These are phyloP conservation scores for Synchiropus splendidus DNA, from an alignment of 2,113 vertebrate genomes.

Conservation along the genomic window DNA sequence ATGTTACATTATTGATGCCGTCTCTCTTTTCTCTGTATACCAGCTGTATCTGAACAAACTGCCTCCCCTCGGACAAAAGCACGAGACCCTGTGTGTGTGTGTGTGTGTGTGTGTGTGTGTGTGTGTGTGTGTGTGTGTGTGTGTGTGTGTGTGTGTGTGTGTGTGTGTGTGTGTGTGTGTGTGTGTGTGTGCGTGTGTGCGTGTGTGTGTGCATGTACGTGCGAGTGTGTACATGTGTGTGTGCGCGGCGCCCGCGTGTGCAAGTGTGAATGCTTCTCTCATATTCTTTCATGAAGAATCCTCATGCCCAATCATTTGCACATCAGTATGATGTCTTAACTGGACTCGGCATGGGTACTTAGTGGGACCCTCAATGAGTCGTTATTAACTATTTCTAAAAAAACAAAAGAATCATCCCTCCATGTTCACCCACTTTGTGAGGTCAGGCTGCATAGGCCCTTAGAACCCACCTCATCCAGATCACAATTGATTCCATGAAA, in stretches of 20 bases:
- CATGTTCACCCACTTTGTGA: too few relatives aligned
- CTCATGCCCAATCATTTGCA: too few relatives aligned
- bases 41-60: conserved; percentile 54
- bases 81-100: conserved; percentile 26
- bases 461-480: too few relatives aligned
- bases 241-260: too few relatives aligned
- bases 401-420: too few relatives aligned
- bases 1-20: conserved; percentile 70
- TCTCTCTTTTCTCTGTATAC: conserved; percentile 55
- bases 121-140: conserved; percentile 18
- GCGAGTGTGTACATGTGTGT: too few relatives aligned
- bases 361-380: conserved; percentile 46
- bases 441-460: too few relatives aligned
- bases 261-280: background rate
- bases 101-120: conserved; percentile 15
- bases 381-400: conserved; percentile 59
- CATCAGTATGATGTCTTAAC: conserved; percentile 22
- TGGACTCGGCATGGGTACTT: conserved; percentile 44
- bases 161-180: conserved; percentile 13
- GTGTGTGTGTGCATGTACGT: conserved; percentile 18
- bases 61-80: conserved; percentile 53
- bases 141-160: conserved; percentile 22
- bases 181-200: conserved; percentile 23
- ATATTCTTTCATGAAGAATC: too few relatives aligned
- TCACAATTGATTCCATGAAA: too few relatives aligned